Evolutionary conservation across 2,797 vertebrate genomes (phyloP).

Genomic region (Serranus cabrilla): DNA sequence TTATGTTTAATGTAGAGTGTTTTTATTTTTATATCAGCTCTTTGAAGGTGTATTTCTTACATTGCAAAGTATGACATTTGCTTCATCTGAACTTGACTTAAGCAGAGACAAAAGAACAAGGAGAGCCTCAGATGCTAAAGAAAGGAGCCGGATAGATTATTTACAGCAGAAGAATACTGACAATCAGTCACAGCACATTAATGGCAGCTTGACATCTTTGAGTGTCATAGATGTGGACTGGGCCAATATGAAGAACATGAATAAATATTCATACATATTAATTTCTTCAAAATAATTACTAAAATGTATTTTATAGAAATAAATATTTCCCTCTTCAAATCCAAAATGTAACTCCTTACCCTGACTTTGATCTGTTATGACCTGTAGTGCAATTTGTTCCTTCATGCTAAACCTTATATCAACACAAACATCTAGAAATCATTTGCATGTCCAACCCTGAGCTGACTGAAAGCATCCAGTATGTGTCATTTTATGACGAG

Average conservation of each 20-base stretch:
- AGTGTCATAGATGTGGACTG: neutral
- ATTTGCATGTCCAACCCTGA: neutral
- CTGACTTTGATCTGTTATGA: neutral
- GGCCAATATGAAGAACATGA: neutral
- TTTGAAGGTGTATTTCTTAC: no score
- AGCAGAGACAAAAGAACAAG: neutral
- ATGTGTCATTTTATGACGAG: conserved; percentile 16
- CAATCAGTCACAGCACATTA: neutral
- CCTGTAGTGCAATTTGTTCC: no score
- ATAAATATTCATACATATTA: neutral
- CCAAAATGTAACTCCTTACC: neutral
- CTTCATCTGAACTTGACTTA: neutral
- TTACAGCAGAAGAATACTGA: neutral
- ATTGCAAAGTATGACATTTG: neutral
- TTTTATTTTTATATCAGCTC: no score
- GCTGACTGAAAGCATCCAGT: neutral
- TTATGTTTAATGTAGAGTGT: no score
- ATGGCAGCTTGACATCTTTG: neutral
- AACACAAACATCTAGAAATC: conserved; percentile 11
- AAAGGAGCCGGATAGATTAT: neutral
- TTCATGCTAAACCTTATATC: neutral
- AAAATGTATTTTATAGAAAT: conserved; percentile 3
- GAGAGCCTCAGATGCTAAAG: neutral
- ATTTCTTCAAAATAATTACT: neutral
- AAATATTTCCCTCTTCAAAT: conserved; percentile 7